Percentiles rank a stretch among this genome's conserved stretches.
Evolutionary conservation across 2,888 invertebrate species (phyloP).

Genomic region (Erebia epiphron): DNA sequence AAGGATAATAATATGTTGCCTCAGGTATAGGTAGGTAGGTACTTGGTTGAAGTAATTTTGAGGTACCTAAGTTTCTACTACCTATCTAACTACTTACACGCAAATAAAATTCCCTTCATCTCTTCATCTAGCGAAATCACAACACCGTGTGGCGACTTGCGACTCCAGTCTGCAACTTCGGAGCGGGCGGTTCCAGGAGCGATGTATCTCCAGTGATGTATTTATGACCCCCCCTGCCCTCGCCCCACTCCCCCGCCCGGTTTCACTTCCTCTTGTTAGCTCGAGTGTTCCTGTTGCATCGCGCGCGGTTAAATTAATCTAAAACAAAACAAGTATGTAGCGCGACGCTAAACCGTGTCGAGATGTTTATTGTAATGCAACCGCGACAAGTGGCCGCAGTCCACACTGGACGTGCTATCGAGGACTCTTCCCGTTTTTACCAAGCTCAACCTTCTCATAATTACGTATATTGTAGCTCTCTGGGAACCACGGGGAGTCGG

Average conservation of each 20-base stretch:
- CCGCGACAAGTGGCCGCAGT: neutral
- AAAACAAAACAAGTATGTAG: constrained; percentile 46
- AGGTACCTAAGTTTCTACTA: too few relatives aligned
- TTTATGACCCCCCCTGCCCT: neutral
- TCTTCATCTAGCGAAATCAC: neutral
- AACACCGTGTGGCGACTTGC: neutral
- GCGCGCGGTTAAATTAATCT: constrained; percentile 60
- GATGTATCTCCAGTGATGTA: neutral
- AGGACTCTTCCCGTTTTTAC: too few relatives aligned
- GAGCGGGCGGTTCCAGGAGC: neutral
- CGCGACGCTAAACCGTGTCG: constrained; percentile 11
- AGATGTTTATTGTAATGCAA: constrained; percentile 36
- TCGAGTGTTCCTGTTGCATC: constrained; percentile 53
- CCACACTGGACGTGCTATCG: neutral
- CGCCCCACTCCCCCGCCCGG: neutral
- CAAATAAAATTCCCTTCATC: too few relatives aligned
- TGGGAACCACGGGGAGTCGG: too few relatives aligned
- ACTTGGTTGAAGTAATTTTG: too few relatives aligned
- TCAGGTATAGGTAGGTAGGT: too few relatives aligned
- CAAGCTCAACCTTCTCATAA: too few relatives aligned
- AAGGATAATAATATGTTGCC: too few relatives aligned
- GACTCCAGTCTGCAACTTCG: neutral
- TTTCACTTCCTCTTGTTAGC: neutral
- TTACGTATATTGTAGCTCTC: too few relatives aligned
- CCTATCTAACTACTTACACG: too few relatives aligned